Evolutionary conservation across 2,888 invertebrate species (phyloP).

Genomic region (Chrysolina haemoptera): DNA sequence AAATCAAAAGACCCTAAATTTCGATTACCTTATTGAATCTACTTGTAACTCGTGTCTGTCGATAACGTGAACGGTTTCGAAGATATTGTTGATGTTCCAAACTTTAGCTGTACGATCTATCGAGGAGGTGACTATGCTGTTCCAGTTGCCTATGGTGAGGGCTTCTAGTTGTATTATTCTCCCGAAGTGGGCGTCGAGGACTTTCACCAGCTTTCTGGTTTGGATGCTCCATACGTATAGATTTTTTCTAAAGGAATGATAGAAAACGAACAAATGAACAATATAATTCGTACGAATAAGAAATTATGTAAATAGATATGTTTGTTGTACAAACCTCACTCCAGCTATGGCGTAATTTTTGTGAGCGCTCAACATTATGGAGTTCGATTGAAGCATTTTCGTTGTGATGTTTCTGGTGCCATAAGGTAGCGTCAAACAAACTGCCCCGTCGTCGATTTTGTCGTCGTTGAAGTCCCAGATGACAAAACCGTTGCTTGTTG

Average conservation of each 20-base stretch:
- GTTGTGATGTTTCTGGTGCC: conserved; percentile 95
- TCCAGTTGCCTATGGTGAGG: conserved; percentile 90
- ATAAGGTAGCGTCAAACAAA: conserved; percentile 83
- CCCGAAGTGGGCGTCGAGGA: conserved; percentile 97
- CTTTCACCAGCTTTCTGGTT: conserved; percentile 87
- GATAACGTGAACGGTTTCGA: conserved; percentile 96
- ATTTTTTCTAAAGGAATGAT: conserved; percentile 75
- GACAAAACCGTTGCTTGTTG: conserved; percentile 87
- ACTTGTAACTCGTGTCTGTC: conserved; percentile 96
- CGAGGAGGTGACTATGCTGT: conserved; percentile 95
- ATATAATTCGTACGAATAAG: too few species aligned
- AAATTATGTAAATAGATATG: too few species aligned
- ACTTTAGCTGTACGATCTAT: conserved; percentile 98
- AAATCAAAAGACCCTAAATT: neutral
- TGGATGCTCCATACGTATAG: conserved; percentile 95
- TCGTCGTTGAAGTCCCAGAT: conserved; percentile 83
- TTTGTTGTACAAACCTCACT: conserved; percentile 76
- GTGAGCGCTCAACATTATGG: conserved; percentile 92
- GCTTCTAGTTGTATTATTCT: conserved; percentile 94
- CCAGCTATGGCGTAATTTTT: conserved; percentile 95
- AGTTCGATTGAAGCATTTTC: conserved; percentile 90
- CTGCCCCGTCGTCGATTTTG: conserved; percentile 71
- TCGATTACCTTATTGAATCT: conserved; percentile 84
- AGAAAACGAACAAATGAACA: neutral
- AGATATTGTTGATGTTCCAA: conserved; percentile 99